Base-by-base conservation (phyloP, 2,797 vertebrate species). In the Melanotaenia parkinsoni region DNA sequence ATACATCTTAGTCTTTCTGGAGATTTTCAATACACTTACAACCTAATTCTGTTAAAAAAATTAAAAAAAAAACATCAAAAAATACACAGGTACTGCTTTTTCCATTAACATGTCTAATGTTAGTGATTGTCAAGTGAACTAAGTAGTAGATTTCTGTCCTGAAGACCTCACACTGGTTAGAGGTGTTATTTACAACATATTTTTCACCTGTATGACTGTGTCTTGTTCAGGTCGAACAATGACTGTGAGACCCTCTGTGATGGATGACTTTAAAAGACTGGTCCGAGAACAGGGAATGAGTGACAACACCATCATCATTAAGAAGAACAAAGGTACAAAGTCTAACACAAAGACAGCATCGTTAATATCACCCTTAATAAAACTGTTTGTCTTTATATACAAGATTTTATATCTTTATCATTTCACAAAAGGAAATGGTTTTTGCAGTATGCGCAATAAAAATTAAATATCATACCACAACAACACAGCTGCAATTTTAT, bases 221-320 rank as follows among this genome's bases (percentile, higher is more conserved):
- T 76, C 28, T 64, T 71, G 58, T 65, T 37, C 85, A 98, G 98
- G 96, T 38, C 94, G 98, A 47, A 89, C 85, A 24, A 95, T 76
- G 0, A 70, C 93, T 43, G 88, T 98, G 74, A 91, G 94, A 16
- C 83, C 90, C 2, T 91, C 92, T 0, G 86, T 98, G 60, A 62
- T 95, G n/a, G 92, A 95, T 0, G 93, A 95, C 54, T 99, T 98
- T 86, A 94, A 87, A 81, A 93, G 92, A 33, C 84, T 96, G 47
- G 95, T 92, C 66, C 79, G 87, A 79, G 79, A 95, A 2, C 90
- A 95, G 76, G 96, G 95, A 37, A 93, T 98, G 77, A 82, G 82
- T 0, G 77, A 89, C 0, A 91, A 95, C 30, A 74, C 87, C 43
- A 89, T 98, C 51, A 77, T 94, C 67, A 87, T 90, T 4, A 83